Base-by-base conservation (phyloP, 2,888 invertebrate species). In the Tribolium freemani region DNA sequence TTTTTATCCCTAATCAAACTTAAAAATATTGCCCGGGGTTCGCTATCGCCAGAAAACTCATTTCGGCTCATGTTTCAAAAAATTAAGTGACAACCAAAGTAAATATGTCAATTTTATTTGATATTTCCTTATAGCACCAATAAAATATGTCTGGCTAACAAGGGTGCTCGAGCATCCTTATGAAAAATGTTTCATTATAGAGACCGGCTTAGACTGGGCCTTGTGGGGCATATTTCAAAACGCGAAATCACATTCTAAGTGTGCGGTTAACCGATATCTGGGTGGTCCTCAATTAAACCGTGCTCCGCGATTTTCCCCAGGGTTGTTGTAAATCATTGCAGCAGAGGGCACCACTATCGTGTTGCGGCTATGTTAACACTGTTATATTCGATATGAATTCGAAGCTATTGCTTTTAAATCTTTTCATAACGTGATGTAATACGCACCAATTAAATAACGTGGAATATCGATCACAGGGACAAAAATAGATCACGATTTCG, bases 321-420 rank as follows among this genome's bases (percentile, higher is more conserved):
- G 74, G 76, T 67, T 56, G 75, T 66, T 72, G 77, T 79, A 79
- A 79, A 78, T 79, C 77, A 79, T 79, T 71, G 72, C 75, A 69
- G 74, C 68, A 77, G 75, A 76, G 77, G 75, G 73, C 77, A 76
- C 63, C 71, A 67, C 71, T 74, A 76, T 77, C 75, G 68, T 77
- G 76, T 78, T 79, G 75, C 76, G 77, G 75, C 73, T 71, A 72
- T 76, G 77, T 76, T 78, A 75, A 78, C 77, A 78, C 73, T 70
- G 67, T 67, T 68, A 66, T 48, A 16, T 53, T 66, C 46, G 57
- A 67, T 67, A 48, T 57, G 67, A 57, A 54, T 54, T 20, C 5
- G 44, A 20, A 21, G 66, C 26, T n/a, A 21, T n/a, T 57, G 57
- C 20, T 26, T 57, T 66, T 54, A 30, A 48, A 50, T 21, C 61